A percentile compares a stretch with the other conserved stretches of the same genome.
Conservation (phyloP, 2,888 invertebrate genomes). For the Machimus atricapillus region DNA sequence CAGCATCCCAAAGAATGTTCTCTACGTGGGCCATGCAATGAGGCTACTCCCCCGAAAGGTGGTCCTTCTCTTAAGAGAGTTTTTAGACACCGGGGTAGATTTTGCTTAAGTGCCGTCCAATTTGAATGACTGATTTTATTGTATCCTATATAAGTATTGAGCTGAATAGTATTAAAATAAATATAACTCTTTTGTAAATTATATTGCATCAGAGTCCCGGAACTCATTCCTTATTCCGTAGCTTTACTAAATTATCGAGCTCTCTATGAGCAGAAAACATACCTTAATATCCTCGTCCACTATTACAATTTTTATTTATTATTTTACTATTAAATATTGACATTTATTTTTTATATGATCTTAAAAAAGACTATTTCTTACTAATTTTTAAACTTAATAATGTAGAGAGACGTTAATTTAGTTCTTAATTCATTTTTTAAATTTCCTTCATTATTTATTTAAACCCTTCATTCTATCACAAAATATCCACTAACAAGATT, state of each 20-base stretch:
- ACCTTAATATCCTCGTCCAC: no score
- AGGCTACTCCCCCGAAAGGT: conserved; percentile 69
- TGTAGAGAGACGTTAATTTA: no score
- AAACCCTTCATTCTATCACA: neutral
- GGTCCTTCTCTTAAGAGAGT: conserved; percentile 68
- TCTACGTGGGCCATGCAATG: conserved; percentile 67
- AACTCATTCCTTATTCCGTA: neutral
- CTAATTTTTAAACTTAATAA: no score
- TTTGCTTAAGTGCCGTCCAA: conserved; percentile 62
- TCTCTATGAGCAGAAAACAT: no score
- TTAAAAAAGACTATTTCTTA: no score
- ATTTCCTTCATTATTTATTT: neutral
- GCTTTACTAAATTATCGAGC: neutral
- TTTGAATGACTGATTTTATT: neutral
- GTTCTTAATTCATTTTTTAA: no score
- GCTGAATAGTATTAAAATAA: neutral
- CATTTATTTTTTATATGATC: no score
- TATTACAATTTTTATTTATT: no score
- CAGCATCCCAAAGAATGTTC: conserved; percentile 69
- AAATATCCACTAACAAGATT: neutral
- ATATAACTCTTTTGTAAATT: neutral
- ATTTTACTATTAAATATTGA: no score
- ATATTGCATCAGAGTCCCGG: neutral
- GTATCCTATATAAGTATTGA: neutral
- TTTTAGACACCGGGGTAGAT: conserved; percentile 71